Evolutionary conservation across 2,113 vertebrate genomes (phyloP).

Genomic region (Crotalus helleri): DNA sequence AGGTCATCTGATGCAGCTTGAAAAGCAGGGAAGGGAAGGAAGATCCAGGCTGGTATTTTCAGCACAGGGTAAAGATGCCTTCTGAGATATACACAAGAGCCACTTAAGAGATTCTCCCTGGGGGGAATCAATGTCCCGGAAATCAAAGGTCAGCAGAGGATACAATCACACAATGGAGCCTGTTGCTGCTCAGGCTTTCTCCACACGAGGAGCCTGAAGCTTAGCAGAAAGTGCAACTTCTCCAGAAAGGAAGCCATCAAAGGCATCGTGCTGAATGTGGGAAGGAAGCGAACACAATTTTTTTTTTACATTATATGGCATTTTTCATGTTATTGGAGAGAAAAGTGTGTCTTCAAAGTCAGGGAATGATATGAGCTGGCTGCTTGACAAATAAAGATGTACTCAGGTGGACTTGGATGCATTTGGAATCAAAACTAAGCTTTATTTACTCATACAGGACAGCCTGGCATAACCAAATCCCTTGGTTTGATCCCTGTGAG

Average conservation of each 20-base stretch:
- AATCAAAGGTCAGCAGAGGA: slow-evolving; percentile 33
- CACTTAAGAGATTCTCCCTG: neutral
- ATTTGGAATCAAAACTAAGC: neutral
- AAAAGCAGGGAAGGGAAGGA: neutral
- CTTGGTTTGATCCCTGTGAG: neutral
- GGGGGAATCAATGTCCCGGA: neutral
- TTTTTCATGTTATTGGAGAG: accelerated
- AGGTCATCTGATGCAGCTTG: neutral
- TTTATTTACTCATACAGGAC: neutral
- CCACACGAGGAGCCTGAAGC: accelerated
- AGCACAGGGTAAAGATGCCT: neutral
- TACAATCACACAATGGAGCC: neutral
- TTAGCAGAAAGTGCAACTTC: neutral
- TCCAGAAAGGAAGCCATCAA: neutral
- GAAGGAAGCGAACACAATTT: neutral
- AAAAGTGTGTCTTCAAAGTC: neutral
- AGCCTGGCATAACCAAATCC: neutral
- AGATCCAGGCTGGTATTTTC: neutral
- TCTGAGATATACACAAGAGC: accelerated
- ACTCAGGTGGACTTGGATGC: neutral
- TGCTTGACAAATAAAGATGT: neutral
- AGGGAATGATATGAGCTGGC: neutral
- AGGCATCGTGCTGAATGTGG: neutral
- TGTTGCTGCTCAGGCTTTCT: neutral
- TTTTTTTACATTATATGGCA: neutral